Percentiles rank a stretch among this genome's conserved stretches.
phyloP scores from a whole-genome alignment of 2,113 vertebrate species.

The Litocranius walleri region DNA sequence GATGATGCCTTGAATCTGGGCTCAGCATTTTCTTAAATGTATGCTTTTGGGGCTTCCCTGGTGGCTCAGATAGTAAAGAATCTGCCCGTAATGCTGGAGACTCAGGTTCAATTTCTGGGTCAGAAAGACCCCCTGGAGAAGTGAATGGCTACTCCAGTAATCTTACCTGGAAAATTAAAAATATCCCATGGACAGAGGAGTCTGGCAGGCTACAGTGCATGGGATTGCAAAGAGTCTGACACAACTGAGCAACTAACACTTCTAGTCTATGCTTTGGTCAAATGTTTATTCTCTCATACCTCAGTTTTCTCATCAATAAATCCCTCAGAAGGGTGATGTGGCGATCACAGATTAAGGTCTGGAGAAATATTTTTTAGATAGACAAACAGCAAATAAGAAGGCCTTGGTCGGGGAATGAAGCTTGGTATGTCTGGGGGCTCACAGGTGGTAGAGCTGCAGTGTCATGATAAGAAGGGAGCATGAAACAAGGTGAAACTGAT shows the following conservation, averaged over 20 bases:
- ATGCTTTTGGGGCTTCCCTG: background rate
- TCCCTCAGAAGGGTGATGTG: background rate
- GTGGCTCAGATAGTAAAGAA: background rate
- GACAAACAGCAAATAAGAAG: background rate
- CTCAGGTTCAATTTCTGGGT: background rate
- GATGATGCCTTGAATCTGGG: background rate
- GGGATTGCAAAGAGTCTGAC: background rate
- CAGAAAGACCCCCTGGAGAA: background rate
- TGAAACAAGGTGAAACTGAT: background rate
- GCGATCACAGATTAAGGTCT: background rate
- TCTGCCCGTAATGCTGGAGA: background rate
- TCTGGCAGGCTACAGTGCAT: background rate
- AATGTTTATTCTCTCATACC: background rate
- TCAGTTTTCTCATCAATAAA: background rate
- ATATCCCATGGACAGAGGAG: background rate
- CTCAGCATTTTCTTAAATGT: background rate
- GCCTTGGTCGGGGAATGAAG: background rate
- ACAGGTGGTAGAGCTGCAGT: background rate
- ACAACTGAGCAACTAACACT: background rate
- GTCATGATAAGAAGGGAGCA: background rate
- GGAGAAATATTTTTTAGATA: background rate
- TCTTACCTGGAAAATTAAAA: background rate
- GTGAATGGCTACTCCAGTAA: background rate
- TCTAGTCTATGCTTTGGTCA: background rate
- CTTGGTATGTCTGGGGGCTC: background rate